phyloP scores from a whole-genome alignment of 2,113 vertebrate species.

The Vulpes ferrilata region DNA sequence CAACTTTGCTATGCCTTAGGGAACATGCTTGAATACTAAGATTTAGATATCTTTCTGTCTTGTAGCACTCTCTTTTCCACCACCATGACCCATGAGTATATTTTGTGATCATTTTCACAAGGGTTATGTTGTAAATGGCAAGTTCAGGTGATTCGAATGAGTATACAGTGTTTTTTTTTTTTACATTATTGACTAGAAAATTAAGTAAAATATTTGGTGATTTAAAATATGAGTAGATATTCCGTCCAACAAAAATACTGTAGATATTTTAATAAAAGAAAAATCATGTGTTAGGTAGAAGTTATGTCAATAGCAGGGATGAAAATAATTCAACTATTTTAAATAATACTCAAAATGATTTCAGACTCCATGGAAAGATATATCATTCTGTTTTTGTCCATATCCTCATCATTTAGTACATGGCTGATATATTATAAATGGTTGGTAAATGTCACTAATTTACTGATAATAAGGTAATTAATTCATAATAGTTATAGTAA shows the following conservation, averaged over 20 bases:
- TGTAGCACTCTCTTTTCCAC: not conserved
- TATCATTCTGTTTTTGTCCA: not conserved
- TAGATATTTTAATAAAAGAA: not conserved
- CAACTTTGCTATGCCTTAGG: not conserved
- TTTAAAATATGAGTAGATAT: constrained; percentile 4
- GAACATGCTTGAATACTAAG: not conserved
- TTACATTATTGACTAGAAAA: not conserved
- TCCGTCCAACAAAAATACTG: not conserved
- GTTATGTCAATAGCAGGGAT: not conserved
- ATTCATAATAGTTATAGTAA: not conserved
- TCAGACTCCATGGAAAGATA: not conserved
- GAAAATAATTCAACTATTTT: not conserved
- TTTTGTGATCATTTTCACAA: not conserved
- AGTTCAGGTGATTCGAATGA: not conserved
- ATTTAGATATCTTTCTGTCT: not conserved
- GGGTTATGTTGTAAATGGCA: not conserved
- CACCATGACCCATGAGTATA: not conserved
- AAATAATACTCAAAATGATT: not conserved
- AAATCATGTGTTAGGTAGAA: not conserved
- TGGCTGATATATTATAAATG: not conserved
- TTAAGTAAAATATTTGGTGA: not conserved
- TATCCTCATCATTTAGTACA: not conserved
- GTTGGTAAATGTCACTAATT: not conserved
- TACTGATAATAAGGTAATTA: not conserved
- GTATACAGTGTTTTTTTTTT: not conserved